These are phyloP conservation scores for Adineta ricciae DNA, from an alignment of 2,888 invertebrate genomes.

Conservation along the genomic window DNA sequence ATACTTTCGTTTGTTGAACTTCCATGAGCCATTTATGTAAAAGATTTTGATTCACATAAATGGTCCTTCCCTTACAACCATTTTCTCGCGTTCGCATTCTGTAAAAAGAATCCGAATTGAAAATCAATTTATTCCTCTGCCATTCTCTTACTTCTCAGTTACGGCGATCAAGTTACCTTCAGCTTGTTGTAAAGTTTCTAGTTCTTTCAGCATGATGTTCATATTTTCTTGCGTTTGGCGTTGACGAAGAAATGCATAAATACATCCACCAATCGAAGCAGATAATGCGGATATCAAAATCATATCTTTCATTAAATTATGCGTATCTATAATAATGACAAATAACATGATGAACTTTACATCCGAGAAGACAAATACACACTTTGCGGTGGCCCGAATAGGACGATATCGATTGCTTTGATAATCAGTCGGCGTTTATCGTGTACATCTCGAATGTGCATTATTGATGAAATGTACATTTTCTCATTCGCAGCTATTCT, in stretches of 20 bases:
- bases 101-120: neutral
- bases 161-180: slow-evolving; percentile 11
- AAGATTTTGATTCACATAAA: neutral
- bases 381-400: slow-evolving; percentile 96
- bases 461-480: slow-evolving; percentile 65
- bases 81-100: neutral
- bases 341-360: neutral
- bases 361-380: slow-evolving; percentile 38
- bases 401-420: slow-evolving; percentile 95
- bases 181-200: slow-evolving; percentile 23
- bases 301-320: slow-evolving; percentile 29
- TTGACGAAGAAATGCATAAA: slow-evolving; percentile 25
- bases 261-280: slow-evolving; percentile 22
- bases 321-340: neutral
- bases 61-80: neutral
- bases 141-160: slow-evolving; percentile 10
- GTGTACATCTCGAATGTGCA: slow-evolving; percentile 92
- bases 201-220: slow-evolving; percentile 25
- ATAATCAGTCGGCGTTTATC: slow-evolving; percentile 85
- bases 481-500: slow-evolving; percentile 86
- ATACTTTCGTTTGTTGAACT: neutral
- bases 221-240: slow-evolving; percentile 26
- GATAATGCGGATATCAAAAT: slow-evolving; percentile 23
- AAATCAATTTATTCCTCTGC: neutral
- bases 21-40: neutral